phyloP scores from a whole-genome alignment of 2,113 vertebrate species.

The Dipodomys stephensi region DNA sequence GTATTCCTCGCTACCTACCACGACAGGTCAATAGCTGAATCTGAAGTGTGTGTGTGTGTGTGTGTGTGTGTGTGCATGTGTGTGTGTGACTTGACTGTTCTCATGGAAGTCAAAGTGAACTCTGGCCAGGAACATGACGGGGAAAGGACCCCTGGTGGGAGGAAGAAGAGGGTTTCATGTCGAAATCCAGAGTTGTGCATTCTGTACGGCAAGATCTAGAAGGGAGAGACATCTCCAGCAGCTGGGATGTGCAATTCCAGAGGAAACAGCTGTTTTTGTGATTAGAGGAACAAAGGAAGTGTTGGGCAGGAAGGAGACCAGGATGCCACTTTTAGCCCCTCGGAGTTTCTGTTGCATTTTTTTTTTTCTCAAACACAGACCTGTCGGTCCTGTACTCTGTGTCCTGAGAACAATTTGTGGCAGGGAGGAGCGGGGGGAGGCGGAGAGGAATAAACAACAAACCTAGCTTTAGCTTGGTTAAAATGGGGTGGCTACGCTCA shows the following conservation, averaged over 20 bases:
- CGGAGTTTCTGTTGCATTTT: slow-evolving; percentile 52
- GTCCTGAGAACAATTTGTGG: neutral
- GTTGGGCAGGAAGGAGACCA: slow-evolving; percentile 81
- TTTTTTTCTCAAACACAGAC: neutral
- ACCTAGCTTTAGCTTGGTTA: slow-evolving; percentile 56
- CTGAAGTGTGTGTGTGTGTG: neutral
- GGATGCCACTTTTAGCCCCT: slow-evolving; percentile 77
- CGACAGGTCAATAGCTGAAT: neutral
- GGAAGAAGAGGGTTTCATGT: slow-evolving; percentile 78
- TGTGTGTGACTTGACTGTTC: neutral
- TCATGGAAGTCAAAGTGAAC: neutral
- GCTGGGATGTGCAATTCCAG: slow-evolving; percentile 84
- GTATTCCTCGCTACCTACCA: neutral
- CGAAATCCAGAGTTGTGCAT: slow-evolving; percentile 76
- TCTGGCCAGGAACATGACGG: neutral
- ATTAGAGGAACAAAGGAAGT: slow-evolving; percentile 86
- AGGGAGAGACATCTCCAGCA: slow-evolving; percentile 75
- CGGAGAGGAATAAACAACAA: neutral
- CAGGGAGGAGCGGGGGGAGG: neutral
- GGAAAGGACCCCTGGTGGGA: fast-evolving
- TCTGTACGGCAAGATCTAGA: slow-evolving; percentile 81
- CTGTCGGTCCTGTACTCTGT: neutral
- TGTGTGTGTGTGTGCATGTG: no score
- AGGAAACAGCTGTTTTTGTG: slow-evolving; percentile 88
- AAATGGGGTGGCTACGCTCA: neutral